These are phyloP conservation scores for Drosophila melanica DNA, from an alignment of 1,140 invertebrate genomes.

Conservation along the genomic window DNA sequence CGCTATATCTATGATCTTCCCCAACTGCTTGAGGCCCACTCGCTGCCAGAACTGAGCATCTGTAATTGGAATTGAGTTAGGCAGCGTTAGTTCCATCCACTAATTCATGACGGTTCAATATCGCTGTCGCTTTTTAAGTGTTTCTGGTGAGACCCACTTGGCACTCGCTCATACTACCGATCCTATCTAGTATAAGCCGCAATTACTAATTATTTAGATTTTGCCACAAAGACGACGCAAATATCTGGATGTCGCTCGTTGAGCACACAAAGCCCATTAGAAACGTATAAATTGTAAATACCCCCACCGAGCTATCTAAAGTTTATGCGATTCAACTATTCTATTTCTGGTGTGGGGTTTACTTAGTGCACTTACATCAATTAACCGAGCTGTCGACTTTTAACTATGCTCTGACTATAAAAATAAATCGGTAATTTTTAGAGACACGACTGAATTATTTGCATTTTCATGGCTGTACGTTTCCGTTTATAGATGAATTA, in stretches of 20 bases:
- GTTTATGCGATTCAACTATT: not conserved
- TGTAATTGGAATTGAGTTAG: constrained; percentile 43
- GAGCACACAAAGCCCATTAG: constrained; percentile 31
- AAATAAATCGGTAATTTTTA: not conserved
- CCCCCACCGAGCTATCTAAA: not conserved
- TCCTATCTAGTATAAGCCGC: constrained; percentile 48
- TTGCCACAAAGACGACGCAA: constrained; percentile 20
- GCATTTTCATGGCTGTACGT: not conserved
- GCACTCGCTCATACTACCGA: constrained; percentile 37
- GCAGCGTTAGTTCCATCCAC: constrained; percentile 6
- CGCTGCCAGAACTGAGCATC: constrained; percentile 70
- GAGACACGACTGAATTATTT: not conserved
- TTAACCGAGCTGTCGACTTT: not conserved
- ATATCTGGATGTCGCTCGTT: constrained; percentile 35
- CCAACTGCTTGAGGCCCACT: constrained; percentile 62
- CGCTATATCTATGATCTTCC: constrained; percentile 60
- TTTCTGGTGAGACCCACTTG: constrained; percentile 59
- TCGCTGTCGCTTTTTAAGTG: constrained; percentile 49
- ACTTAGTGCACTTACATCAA: not conserved
- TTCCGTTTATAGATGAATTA: not conserved
- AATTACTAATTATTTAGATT: constrained; percentile 57
- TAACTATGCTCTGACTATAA: not conserved
- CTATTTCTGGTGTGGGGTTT: constrained; percentile 14
- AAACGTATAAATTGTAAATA: constrained; percentile 16
- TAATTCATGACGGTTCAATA: constrained; percentile 1